Percentiles rank a stretch among this genome's conserved stretches.
Evolutionary conservation across 1,140 invertebrate species (phyloP).

Genomic region (Druon quercuslanigerum): DNA sequence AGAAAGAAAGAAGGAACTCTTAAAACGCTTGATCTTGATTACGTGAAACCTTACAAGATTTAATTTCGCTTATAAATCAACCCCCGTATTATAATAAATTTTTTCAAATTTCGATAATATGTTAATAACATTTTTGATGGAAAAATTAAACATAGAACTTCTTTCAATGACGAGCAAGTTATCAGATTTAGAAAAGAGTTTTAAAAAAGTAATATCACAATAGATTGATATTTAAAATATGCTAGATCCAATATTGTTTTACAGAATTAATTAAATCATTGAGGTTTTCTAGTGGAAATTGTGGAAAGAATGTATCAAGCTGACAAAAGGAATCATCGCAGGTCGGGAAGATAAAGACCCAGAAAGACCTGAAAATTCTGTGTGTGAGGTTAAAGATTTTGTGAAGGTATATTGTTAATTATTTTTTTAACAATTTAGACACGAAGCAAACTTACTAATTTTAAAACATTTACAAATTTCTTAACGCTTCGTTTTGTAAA

Average conservation of each 20-base stretch:
- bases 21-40: too few species aligned
- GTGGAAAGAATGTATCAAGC: not conserved
- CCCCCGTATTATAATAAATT: too few species aligned
- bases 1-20: too few species aligned
- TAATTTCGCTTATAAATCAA: too few species aligned
- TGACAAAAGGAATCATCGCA: not conserved
- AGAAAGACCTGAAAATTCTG: not conserved
- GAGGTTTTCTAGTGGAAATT: conserved; percentile 57
- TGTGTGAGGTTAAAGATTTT: not conserved
- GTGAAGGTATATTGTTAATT: not conserved
- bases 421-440: not conserved
- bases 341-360: not conserved
- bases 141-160: conserved; percentile 53
- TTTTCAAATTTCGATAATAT: not conserved
- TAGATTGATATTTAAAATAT: conserved; percentile 40
- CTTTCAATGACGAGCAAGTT: conserved; percentile 52
- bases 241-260: not conserved
- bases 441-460: too few species aligned
- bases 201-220: conserved; percentile 62
- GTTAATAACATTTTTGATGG: conserved; percentile 45
- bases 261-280: conserved; percentile 51
- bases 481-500: too few species aligned
- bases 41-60: too few species aligned
- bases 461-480: too few species aligned
- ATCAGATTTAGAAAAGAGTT: conserved; percentile 54